Evolutionary conservation across 2,797 vertebrate species (phyloP).

Genomic region (Pantherophis vulpinus): DNA sequence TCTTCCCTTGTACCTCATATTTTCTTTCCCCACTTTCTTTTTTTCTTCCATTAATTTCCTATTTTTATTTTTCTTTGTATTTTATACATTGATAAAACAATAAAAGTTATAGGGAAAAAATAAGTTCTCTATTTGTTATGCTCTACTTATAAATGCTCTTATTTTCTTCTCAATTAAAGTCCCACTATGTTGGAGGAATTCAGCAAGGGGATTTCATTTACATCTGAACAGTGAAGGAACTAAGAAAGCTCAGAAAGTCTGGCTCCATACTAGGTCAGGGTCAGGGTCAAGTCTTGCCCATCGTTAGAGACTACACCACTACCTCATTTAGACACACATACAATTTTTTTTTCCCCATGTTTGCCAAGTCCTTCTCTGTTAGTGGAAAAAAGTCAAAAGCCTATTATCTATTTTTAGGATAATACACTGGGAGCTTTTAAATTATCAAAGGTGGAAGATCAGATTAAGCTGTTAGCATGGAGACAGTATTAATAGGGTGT

Average conservation of each 20-base stretch:
- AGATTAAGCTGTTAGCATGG: not conserved
- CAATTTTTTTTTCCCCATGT: not conserved
- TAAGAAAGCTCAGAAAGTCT: not conserved
- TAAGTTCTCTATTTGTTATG: not conserved
- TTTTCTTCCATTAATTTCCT: not conserved
- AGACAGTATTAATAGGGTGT: not conserved
- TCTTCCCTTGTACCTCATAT: not conserved
- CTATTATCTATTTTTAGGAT: not conserved
- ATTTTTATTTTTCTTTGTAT: not conserved
- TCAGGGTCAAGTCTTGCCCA: not conserved
- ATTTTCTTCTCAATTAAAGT: not conserved
- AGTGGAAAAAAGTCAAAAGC: not conserved
- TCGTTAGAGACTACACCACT: not conserved
- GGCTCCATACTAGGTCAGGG: not conserved
- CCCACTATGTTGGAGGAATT: not conserved
- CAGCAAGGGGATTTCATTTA: not conserved
- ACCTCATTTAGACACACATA: not conserved
- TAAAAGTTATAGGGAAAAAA: not conserved
- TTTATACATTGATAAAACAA: not conserved
- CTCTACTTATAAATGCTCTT: not conserved
- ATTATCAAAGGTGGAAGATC: constrained; percentile 28
- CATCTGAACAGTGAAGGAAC: not conserved
- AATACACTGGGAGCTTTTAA: constrained; percentile 4
- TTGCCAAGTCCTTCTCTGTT: not conserved
- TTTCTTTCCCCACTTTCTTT: not conserved